A percentile compares a stretch with the other conserved stretches of the same genome.
Conservation (phyloP, 2,888 invertebrate species). For the Hermaeophaga mercurialis region DNA sequence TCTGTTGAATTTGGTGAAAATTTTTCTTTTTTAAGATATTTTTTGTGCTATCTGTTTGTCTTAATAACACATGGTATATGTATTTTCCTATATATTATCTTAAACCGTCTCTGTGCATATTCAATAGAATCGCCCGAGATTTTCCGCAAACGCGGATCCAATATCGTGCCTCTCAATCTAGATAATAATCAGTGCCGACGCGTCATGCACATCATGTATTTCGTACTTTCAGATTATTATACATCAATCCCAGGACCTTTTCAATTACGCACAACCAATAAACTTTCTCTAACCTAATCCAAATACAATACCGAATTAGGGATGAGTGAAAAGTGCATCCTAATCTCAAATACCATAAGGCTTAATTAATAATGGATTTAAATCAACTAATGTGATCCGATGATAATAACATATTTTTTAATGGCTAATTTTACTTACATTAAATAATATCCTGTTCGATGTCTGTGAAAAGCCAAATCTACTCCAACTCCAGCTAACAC, state of each 20-base stretch:
- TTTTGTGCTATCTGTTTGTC: too few species aligned
- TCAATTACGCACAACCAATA: constrained; percentile 12
- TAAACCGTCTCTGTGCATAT: constrained; percentile 4
- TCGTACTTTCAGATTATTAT: constrained; percentile 9
- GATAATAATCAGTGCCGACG: constrained; percentile 19
- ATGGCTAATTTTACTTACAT: too few species aligned
- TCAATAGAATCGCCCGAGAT: constrained; percentile 9
- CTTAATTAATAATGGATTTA: too few species aligned
- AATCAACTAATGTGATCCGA: too few species aligned
- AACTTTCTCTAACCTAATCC: not conserved
- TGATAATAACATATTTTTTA: too few species aligned
- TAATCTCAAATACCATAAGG: too few species aligned
- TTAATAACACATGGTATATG: too few species aligned
- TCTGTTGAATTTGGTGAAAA: too few species aligned
- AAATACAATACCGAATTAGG: not conserved
- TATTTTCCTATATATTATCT: too few species aligned
- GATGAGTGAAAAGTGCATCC: too few species aligned
- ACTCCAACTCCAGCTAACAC: constrained; percentile 70
- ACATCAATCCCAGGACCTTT: constrained; percentile 9
- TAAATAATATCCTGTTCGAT: constrained; percentile 65
- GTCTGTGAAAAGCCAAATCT: constrained; percentile 66
- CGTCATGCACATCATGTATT: constrained; percentile 12
- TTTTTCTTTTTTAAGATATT: too few species aligned
- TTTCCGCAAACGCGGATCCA: constrained; percentile 19
- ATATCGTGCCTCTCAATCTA: constrained; percentile 18